Percentiles rank a stretch among this genome's conserved stretches.
Conservation (phyloP, 2,113 vertebrate genomes). For the Pluvialis apricaria region DNA sequence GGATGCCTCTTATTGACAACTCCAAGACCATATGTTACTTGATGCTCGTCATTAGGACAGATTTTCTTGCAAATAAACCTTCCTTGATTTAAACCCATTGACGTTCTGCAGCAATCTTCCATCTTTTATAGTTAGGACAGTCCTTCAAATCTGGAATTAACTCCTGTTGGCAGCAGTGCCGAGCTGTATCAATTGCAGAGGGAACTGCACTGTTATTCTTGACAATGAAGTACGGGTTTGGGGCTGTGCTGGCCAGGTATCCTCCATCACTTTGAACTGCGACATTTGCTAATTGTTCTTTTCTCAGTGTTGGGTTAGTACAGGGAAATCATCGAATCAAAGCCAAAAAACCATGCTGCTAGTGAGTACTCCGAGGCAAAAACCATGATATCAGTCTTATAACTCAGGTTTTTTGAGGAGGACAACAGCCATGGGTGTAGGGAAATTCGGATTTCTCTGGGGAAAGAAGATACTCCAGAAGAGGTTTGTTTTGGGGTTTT, state of each 20-base stretch:
- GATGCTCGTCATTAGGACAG: not conserved
- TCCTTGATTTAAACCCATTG: not conserved
- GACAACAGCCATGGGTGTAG: rapidly evolving
- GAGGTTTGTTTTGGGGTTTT: not conserved
- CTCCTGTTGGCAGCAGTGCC: not conserved
- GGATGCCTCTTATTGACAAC: not conserved
- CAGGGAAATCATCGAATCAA: not conserved
- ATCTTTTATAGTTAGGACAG: not conserved
- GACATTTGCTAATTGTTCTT: not conserved
- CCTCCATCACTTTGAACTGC: not conserved
- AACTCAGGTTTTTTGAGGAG: not conserved
- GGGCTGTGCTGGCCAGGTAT: not conserved
- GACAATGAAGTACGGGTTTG: not conserved
- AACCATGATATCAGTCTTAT: not conserved
- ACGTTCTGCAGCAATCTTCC: not conserved
- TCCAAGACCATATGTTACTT: not conserved
- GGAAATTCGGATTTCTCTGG: not conserved
- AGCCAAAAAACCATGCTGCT: not conserved
- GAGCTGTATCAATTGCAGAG: not conserved
- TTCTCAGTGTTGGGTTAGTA: not conserved
- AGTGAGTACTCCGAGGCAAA: not conserved
- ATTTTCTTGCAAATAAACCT: not conserved
- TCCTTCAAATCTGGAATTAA: not conserved
- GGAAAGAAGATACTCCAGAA: not conserved
- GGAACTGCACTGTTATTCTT: not conserved